Evolutionary conservation across 1,140 invertebrate species (phyloP).

Genomic region (Latrodectus geometricus): DNA sequence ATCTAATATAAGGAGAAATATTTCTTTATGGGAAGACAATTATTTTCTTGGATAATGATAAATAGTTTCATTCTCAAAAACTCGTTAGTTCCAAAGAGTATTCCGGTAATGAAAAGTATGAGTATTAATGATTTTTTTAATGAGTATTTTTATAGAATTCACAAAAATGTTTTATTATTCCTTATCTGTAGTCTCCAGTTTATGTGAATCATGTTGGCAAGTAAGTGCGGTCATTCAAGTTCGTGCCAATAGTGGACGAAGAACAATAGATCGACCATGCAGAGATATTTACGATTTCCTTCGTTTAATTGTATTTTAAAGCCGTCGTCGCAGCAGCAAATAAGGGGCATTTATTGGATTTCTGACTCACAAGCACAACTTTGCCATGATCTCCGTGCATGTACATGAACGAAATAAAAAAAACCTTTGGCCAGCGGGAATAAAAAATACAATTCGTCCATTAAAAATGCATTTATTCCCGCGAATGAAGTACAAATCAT

Average conservation of each 20-base stretch:
- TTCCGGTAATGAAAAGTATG: no score
- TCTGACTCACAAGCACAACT: conserved; percentile 4
- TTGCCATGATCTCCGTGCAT: conserved; percentile 39
- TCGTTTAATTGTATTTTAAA: conserved; percentile 59
- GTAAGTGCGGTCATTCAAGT: conserved; percentile 42
- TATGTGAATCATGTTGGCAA: conserved; percentile 35
- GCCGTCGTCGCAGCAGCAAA: conserved; percentile 9
- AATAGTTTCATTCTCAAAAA: no score
- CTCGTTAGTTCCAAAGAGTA: no score
- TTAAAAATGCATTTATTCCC: conserved; percentile 59
- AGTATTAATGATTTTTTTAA: no score
- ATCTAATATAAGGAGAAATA: no score
- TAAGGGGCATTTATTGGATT: not conserved
- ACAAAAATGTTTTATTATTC: not conserved
- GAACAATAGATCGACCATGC: conserved; percentile 50
- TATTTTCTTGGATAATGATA: no score
- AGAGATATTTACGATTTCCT: conserved; percentile 58
- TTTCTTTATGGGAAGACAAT: no score
- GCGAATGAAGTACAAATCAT: conserved; percentile 59
- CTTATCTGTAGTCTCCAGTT: not conserved
- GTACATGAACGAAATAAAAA: conserved; percentile 11
- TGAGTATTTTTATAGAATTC: no score
- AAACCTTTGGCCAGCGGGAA: not conserved
- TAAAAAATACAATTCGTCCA: conserved; percentile 53
- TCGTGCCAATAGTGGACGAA: conserved; percentile 22